Conservation (phyloP, 2,113 vertebrate genomes). For the Pachycephala philippinensis region DNA sequence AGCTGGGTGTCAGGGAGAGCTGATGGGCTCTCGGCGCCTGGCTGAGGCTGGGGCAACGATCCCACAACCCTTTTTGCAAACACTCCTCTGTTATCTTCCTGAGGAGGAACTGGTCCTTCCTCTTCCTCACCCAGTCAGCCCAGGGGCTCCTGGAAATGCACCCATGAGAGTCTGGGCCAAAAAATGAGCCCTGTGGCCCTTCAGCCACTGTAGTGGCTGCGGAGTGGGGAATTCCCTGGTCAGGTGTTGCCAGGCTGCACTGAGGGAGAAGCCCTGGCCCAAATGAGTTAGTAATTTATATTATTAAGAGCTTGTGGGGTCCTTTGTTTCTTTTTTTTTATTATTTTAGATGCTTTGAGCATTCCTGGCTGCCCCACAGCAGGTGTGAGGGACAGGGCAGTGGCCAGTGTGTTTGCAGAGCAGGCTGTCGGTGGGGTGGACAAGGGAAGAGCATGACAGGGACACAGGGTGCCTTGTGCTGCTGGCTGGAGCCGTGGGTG, state of each 20-base stretch:
- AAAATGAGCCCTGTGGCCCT: rapidly evolving
- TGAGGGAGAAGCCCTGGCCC: background rate
- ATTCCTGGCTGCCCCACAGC: background rate
- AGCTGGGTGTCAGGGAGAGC: background rate
- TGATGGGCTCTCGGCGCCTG: background rate
- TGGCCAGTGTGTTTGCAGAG: background rate
- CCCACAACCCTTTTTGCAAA: background rate
- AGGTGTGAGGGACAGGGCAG: background rate
- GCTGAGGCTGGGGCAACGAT: background rate
- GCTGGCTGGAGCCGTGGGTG: background rate
- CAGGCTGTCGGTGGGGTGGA: background rate
- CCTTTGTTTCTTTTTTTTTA: no score
- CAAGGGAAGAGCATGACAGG: rapidly evolving
- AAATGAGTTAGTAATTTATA: background rate
- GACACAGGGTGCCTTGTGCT: rapidly evolving
- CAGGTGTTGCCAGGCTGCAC: background rate
- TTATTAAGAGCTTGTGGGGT: background rate
- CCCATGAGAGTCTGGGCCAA: background rate
- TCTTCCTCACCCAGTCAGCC: background rate
- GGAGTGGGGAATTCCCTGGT: background rate
- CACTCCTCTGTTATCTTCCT: background rate
- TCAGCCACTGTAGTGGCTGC: background rate
- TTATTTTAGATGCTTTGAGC: no score
- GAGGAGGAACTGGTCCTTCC: background rate
- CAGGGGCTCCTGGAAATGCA: background rate